Evolutionary conservation across 2,888 invertebrate genomes (phyloP), one percentile per base, ranked within the genome.

Genomic region (Tipula helvola): DNA sequence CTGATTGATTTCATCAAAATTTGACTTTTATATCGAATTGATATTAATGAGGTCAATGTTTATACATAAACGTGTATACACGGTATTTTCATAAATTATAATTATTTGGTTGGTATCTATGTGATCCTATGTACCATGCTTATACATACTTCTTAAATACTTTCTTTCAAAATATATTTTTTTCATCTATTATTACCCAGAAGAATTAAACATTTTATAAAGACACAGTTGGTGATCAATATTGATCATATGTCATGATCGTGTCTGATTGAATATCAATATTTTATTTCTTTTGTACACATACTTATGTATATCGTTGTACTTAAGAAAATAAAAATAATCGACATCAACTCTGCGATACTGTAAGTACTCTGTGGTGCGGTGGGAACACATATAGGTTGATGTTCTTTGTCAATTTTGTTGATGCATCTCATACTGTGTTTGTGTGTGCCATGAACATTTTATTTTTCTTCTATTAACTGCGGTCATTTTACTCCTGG

Each of bases 1-100:
- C 71, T 71, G 71, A 71, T 71, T 71, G 71, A 71, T 71, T 71
- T 71, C 71, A 71, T 71, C 71, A 71, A 71, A 71, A 71, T 71
- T 71, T 71, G 71, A 71, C 71, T 71, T 71, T 71, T 71, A 71
- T 71, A 71, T 71, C 71, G 71, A 71, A 71, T 71, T 71, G 71
- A 71, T 71, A 71, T 71, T 71, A 71, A 71, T 71, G 71, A 71
- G 71, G 71, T 71, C 71, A 71, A 71, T 71, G 71, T 71, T 18
- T 71, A 71, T 71, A 71, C 71, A 71, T 71, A 71, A 71, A 71
- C 71, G 71, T 71, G 71, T 71, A 71, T 71, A 28, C 71, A 71
- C 71, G 71, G 71, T 71, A 28, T 71, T 71, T 71, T 71, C 71
- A 71, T 71, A 71, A 71, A 71, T 71, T 71, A 71, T 71, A 71